Conservation (phyloP, 2,113 vertebrate species). For the Xenopus laevis region DNA sequence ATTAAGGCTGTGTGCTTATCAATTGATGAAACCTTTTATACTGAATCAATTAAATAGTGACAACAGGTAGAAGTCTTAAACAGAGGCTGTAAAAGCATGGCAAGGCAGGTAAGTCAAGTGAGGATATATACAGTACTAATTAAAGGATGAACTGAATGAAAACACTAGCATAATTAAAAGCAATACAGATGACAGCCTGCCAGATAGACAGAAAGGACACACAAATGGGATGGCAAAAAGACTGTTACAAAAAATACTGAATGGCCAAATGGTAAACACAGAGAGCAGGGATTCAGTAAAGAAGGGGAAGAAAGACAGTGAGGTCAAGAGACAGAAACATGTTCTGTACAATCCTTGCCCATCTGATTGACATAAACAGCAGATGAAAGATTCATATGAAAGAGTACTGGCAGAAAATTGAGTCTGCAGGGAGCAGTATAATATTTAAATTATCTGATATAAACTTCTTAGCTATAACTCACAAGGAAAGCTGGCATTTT, state of each 20-base stretch:
- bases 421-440: not conserved
- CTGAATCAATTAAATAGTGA: not conserved
- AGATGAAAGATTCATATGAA: constrained; percentile 11
- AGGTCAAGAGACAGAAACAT: too few relatives aligned
- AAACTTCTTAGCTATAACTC: too few relatives aligned
- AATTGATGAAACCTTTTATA: not conserved
- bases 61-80: too few relatives aligned
- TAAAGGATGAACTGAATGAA: not conserved
- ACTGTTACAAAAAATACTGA: not conserved
- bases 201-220: not conserved
- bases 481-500: too few relatives aligned
- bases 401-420: not conserved
- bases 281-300: not conserved
- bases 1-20: not conserved
- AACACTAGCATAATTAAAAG: not conserved
- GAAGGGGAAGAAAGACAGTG: too few relatives aligned
- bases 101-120: not conserved
- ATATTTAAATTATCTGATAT: not conserved
- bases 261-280: too few relatives aligned
- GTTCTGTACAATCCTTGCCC: not conserved
- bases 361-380: constrained; percentile 9
- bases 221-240: not conserved
- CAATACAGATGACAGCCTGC: not conserved
- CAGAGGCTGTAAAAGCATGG: too few relatives aligned
- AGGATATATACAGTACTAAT: not conserved